phyloP scores from a whole-genome alignment of 2,888 invertebrate species.

The Odontocerum albicorne region DNA sequence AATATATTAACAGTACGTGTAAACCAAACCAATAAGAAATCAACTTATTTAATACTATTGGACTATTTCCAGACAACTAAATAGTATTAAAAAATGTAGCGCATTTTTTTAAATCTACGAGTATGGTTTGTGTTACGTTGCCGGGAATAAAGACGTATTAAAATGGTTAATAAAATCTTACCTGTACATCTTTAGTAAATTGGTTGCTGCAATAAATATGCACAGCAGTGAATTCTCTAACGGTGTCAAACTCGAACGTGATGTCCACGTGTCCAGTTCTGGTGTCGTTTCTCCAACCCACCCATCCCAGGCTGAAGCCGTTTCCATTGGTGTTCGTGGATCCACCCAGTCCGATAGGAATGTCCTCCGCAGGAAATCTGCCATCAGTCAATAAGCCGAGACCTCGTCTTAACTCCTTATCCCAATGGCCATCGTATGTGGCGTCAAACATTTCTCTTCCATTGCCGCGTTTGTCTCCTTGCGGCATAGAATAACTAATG shows the following conservation, averaged over 20 bases:
- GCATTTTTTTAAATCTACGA: no score
- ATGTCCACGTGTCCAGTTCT: constrained; percentile 66
- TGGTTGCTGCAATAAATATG: constrained; percentile 79
- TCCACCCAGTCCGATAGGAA: constrained; percentile 2
- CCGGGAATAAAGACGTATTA: no score
- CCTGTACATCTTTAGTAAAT: constrained; percentile 78
- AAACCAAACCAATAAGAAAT: no score
- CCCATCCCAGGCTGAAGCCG: constrained; percentile 62
- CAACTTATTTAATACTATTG: no score
- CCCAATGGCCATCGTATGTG: constrained; percentile 84
- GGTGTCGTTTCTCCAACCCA: constrained; percentile 81
- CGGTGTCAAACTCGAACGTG: constrained; percentile 77
- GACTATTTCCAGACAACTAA: no score
- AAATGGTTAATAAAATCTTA: constrained; percentile 43
- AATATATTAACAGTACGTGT: no score
- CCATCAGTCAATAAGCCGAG: constrained; percentile 87
- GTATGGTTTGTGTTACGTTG: no score
- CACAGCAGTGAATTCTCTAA: constrained; percentile 73
- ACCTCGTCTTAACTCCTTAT: constrained; percentile 73
- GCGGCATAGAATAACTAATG: constrained; percentile 84
- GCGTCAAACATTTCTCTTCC: constrained; percentile 82
- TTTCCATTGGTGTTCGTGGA: not conserved
- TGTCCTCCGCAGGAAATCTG: constrained; percentile 9
- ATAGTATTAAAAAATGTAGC: no score
- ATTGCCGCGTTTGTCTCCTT: constrained; percentile 79